These are phyloP conservation scores for Hirtodrosophila trivittata DNA, from an alignment of 2,888 invertebrate species.

Conservation along the genomic window DNA sequence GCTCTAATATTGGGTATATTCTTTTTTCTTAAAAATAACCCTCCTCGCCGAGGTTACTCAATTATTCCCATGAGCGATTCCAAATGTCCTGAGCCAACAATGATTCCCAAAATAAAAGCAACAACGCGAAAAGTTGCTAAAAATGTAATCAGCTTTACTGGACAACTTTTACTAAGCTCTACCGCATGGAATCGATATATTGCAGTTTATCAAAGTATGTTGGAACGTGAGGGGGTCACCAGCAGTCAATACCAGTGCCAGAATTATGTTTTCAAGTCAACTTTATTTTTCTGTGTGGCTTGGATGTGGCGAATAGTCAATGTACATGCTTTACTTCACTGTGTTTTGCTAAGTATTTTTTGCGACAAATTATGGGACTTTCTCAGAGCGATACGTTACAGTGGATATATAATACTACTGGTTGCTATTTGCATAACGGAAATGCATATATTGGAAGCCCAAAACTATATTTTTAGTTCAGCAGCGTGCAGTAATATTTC, in stretches of 20 bases:
- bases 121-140: conserved; percentile 87
- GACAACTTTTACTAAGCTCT: conserved; percentile 90
- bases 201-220: conserved; percentile 89
- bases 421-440: conserved; percentile 89
- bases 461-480: conserved; percentile 85
- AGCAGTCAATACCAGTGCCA: conserved; percentile 85
- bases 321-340: conserved; percentile 90
- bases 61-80: conserved; percentile 85
- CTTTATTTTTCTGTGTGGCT: conserved; percentile 89
- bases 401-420: conserved; percentile 89
- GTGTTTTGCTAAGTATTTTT: conserved; percentile 90
- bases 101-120: conserved; percentile 88
- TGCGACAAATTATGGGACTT: conserved; percentile 93
- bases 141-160: conserved; percentile 87
- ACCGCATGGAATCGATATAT: conserved; percentile 94
- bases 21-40: conserved; percentile 89
- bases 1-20: conserved; percentile 89
- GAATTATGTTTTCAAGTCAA: conserved; percentile 88
- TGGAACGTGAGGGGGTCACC: conserved; percentile 87
- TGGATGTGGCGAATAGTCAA: conserved; percentile 91
- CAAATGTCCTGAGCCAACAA: conserved; percentile 84
- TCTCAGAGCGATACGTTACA: conserved; percentile 88
- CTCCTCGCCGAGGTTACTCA: conserved; percentile 89
- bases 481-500: conserved; percentile 83
- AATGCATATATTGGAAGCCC: conserved; percentile 87